Evolutionary conservation across 2,113 vertebrate species (phyloP).

Genomic region (Scytalopus superciliaris): DNA sequence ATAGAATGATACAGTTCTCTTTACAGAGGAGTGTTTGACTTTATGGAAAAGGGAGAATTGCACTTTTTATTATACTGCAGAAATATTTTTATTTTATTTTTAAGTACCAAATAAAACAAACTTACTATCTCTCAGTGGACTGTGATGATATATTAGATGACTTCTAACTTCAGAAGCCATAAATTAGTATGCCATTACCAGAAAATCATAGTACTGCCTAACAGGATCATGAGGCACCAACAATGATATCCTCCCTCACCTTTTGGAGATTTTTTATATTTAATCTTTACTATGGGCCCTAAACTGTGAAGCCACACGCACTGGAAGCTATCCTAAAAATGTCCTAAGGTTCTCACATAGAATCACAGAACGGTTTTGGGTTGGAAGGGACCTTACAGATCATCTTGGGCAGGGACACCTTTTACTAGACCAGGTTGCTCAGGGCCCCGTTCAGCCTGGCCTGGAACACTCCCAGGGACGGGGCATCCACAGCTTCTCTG

Average conservation of each 20-base stretch:
- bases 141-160: background rate
- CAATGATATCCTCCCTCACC: background rate
- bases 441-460: background rate
- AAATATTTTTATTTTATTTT: conserved; percentile 3
- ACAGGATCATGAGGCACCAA: background rate
- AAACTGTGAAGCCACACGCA: background rate
- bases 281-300: background rate
- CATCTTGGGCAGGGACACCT: fast-evolving
- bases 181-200: background rate
- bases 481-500: background rate
- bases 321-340: background rate
- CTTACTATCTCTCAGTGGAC: background rate
- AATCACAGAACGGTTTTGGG: background rate
- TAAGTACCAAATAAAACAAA: background rate
- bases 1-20: conserved; percentile 18
- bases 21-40: background rate
- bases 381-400: background rate
- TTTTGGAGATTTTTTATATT: background rate
- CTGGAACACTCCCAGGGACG: background rate
- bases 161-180: background rate
- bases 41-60: background rate
- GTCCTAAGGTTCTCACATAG: background rate
- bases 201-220: background rate
- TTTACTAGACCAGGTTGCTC: background rate
- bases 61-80: background rate